Evolutionary conservation across 2,888 invertebrate genomes (phyloP).

Genomic region (Neuroscelio doddi): DNA sequence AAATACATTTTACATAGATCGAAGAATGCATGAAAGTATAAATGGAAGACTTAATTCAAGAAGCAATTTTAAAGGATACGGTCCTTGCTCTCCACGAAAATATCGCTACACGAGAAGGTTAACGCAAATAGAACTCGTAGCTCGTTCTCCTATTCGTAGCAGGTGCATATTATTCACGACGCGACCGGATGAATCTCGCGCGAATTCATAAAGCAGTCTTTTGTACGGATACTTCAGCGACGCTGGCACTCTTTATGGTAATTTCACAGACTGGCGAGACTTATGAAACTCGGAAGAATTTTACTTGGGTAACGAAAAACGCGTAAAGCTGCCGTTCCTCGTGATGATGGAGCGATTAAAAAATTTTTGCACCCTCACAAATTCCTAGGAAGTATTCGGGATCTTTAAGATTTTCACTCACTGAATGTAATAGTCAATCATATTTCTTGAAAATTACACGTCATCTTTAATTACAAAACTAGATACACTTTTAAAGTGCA

Average conservation of each 20-base stretch:
- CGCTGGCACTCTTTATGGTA: conserved; percentile 66
- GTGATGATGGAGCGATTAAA: conserved; percentile 44
- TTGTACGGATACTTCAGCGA: conserved; percentile 64
- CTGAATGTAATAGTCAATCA: too few relatives aligned
- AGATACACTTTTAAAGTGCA: too few relatives aligned
- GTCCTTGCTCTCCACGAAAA: conserved; percentile 41
- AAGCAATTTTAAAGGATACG: conserved; percentile 44
- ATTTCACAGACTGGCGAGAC: conserved; percentile 63
- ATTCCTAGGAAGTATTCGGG: conserved; percentile 13
- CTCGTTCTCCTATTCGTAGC: conserved; percentile 50
- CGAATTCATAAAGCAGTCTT: conserved; percentile 70
- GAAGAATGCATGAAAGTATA: too few relatives aligned
- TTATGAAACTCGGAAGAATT: conserved; percentile 52
- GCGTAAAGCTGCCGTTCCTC: conserved; percentile 37
- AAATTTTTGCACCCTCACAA: conserved; percentile 28
- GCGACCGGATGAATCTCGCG: conserved; percentile 66
- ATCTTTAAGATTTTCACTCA: too few relatives aligned
- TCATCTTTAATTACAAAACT: too few relatives aligned
- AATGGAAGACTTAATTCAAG: conserved; percentile 42
- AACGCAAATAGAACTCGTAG: conserved; percentile 45
- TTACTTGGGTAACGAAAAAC: conserved; percentile 39
- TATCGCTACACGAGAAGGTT: conserved; percentile 49
- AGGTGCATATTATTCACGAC: conserved; percentile 70
- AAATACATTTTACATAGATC: too few relatives aligned
- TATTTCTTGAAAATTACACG: too few relatives aligned